Base-by-base conservation (phyloP, 2,888 invertebrate genomes). In the Dryobota labecula region DNA sequence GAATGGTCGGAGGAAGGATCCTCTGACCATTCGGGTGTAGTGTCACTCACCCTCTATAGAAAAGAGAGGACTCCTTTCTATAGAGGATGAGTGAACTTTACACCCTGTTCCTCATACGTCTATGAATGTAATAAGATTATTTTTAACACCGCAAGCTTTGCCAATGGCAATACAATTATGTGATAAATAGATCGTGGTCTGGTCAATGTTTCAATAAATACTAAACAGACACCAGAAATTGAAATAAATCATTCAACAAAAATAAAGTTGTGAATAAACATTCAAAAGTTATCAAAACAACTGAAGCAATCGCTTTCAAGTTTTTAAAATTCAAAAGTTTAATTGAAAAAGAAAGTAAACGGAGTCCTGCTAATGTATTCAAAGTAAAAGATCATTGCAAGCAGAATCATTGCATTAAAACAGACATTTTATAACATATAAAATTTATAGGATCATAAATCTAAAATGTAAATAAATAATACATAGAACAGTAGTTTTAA, bases 291-390 rank as follows among this genome's bases (percentile, higher is more conserved):
- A 72, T 78, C 53, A 73, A 60, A 63, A 56, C 54, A 45, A 53
- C 57, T 62, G 27, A 33, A 53, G 30, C 13, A 63, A 38, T 49
- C 43, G 6, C 45, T 51, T 73, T 63, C 15, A 43, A 60, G 43
- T 73, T 57, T 73, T 11, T 30, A 45, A 78, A 36, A 60, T 49
- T 53, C 24, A 47, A 43, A 53, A 58, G 27, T 0, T 63, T 80
- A 38, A 63, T 67, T 67, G 41, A 67, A 61, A 76, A 65, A 73
- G 80, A 76, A 80, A 73, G 54, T 45, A 66, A 80, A 62, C 33
- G 36, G 11, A 49, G 38, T 63, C 47, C 41, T 75, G 38, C 45
- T 67, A 54, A 38, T 63, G 30, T 47, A 63, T 36, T 51, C 20
- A 54, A 74, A 56, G 43, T 18, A 56, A 58, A 57, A 57, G 11